Evolutionary conservation across 2,113 vertebrate genomes (phyloP).

Genomic region (Philantomba maxwellii): DNA sequence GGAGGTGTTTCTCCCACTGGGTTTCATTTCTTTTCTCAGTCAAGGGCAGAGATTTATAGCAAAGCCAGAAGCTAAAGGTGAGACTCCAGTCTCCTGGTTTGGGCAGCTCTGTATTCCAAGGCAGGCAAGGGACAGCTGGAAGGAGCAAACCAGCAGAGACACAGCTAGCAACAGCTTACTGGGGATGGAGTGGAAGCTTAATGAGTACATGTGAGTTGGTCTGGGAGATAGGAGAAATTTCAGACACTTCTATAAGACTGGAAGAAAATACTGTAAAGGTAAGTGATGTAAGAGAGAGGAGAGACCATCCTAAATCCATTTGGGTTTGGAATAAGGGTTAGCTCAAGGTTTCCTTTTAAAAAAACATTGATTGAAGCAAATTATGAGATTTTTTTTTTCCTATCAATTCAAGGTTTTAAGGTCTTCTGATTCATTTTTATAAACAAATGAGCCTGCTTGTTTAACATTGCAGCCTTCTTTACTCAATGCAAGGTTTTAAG

Average conservation of each 20-base stretch:
- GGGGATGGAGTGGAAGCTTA: not conserved
- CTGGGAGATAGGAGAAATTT: not conserved
- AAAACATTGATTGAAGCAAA: not conserved
- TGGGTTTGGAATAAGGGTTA: not conserved
- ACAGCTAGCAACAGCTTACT: not conserved
- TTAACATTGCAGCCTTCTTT: not conserved
- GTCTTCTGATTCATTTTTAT: not conserved
- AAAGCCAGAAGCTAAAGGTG: conserved; percentile 16
- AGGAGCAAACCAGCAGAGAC: not conserved
- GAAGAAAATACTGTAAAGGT: not conserved
- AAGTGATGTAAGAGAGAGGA: not conserved
- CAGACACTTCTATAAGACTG: not conserved
- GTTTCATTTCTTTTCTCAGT: conserved; percentile 52
- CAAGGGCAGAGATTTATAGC: conserved; percentile 56
- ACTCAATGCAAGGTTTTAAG: not conserved
- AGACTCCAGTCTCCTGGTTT: not conserved
- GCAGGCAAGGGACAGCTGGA: not conserved
- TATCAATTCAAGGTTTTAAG: not conserved
- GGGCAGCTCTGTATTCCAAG: not conserved
- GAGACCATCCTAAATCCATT: not conserved
- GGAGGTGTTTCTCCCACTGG: conserved; percentile 55
- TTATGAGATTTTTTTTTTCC: not conserved
- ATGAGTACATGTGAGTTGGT: not conserved
- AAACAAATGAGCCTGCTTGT: not conserved
- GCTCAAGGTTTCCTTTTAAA: not conserved